Base-by-base conservation (phyloP, 2,113 vertebrate genomes). In the Eublepharis macularius region DNA sequence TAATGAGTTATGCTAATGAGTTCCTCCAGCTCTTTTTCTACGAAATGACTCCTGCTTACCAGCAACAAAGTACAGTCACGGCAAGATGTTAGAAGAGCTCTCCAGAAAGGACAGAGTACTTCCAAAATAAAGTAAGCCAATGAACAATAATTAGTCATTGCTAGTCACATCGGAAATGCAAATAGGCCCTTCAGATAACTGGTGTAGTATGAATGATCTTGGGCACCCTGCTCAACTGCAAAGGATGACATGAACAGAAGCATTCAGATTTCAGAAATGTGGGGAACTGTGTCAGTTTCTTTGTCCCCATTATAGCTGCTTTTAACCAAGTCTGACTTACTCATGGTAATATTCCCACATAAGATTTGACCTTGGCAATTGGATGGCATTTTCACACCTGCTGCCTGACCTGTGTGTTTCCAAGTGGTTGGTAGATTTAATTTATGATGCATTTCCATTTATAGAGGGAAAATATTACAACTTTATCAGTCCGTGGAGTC, bases 301-400 rank as follows among this genome's bases (percentile, higher is more conserved):
- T 70, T 54, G 17, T 4, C 36, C 43, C 7, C 1, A 4, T n/a
- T 49, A 12, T 7, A 54, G 17, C 6, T 39, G 29, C n/a, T 57
- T 70, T 70, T 60, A n/a, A 84, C 47, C 69, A 26, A 36, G 45
- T 79, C 36, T 12, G 47, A 57, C 69, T 84, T 84, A 4, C 45
- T 77, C 47, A n/a, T 24, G 26, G 29, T 70, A 8, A 1, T 57
- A 21, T 57, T 34, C 24, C 45, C 79, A 60, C 26, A 9, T 73
- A 41, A 83, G 81, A 76, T 89, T 68, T 83, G 83, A 92, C 91
- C 92, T 94, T 92, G 94, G 89, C 88, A 77, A 82, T 90, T 77
- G 89, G 34, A 73, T 89, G 90, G 65, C 43, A 1, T 84, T 91
- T 90, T 36, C 65, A 66, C 68, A 85, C 63, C 87, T 92, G 82